Evolutionary conservation across 2,888 invertebrate species (phyloP).

Genomic region (Pyrocoelia pectoralis): DNA sequence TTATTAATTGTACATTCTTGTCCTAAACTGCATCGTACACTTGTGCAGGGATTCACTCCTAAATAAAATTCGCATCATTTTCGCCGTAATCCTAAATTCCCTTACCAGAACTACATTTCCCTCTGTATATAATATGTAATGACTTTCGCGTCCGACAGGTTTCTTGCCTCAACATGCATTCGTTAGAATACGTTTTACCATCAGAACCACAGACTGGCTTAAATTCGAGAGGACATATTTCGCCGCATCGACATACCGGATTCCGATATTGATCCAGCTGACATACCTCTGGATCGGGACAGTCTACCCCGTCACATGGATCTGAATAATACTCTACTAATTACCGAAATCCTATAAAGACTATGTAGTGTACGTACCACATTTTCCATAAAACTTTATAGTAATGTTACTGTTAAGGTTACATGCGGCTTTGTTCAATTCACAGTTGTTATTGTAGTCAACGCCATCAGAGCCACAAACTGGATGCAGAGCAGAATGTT

Average conservation of each 20-base stretch:
- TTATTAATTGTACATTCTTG: slow-evolving; percentile 85
- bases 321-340: slow-evolving; percentile 63
- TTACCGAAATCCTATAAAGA: no score
- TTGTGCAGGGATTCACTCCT: slow-evolving; percentile 71
- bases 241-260: slow-evolving; percentile 82
- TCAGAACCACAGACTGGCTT: slow-evolving; percentile 80
- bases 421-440: slow-evolving; percentile 83
- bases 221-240: slow-evolving; percentile 77
- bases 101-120: slow-evolving; percentile 82
- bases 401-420: slow-evolving; percentile 76
- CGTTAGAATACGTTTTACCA: slow-evolving; percentile 83
- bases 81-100: not conserved
- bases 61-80: not conserved
- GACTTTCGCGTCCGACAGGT: slow-evolving; percentile 78
- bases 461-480: slow-evolving; percentile 86
- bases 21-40: slow-evolving; percentile 77
- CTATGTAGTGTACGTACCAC: slow-evolving; percentile 71
- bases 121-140: slow-evolving; percentile 80
- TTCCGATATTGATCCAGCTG: slow-evolving; percentile 80
- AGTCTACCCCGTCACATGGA: slow-evolving; percentile 82
- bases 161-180: slow-evolving; percentile 82
- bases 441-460: slow-evolving; percentile 87
- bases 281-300: slow-evolving; percentile 82
- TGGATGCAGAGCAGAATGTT: slow-evolving; percentile 79
- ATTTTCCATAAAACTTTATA: slow-evolving; percentile 84